These are phyloP conservation scores for Catajapyx aquilonaris DNA, from an alignment of 1,140 invertebrate genomes.

Conservation along the genomic window DNA sequence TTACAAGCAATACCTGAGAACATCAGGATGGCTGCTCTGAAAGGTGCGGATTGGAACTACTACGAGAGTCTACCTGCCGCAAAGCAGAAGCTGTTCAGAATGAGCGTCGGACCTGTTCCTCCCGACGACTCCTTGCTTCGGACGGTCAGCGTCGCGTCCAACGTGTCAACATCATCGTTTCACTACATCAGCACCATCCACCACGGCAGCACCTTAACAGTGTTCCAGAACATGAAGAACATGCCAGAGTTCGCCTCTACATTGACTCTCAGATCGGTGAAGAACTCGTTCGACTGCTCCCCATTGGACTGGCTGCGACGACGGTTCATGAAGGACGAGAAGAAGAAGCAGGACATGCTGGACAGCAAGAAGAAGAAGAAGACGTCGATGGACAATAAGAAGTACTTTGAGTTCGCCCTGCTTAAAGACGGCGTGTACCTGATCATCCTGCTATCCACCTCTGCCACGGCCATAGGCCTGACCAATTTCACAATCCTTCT, in stretches of 20 bases:
- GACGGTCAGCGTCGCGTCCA: conserved; percentile 10
- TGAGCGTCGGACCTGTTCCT: conserved; percentile 6
- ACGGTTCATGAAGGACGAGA: neutral
- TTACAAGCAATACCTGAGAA: too few relatives aligned
- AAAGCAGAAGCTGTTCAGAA: conserved; percentile 8
- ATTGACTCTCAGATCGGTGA: conserved; percentile 43
- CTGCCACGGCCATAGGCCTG: conserved; percentile 62
- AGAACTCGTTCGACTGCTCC: conserved; percentile 5
- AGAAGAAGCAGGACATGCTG: neutral
- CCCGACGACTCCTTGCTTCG: conserved; percentile 6
- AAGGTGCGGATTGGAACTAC: conserved; percentile 8
- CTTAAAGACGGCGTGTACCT: conserved; percentile 57
- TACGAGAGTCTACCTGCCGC: conserved; percentile 5
- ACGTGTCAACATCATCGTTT: conserved; percentile 42
- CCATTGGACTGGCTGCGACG: neutral
- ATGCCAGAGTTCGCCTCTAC: conserved; percentile 36
- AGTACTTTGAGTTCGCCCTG: conserved; percentile 52
- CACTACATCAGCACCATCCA: conserved; percentile 63
- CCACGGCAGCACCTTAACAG: conserved; percentile 56
- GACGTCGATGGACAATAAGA: conserved; percentile 18
- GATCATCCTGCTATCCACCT: conserved; percentile 59
- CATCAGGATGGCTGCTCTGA: conserved; percentile 10
- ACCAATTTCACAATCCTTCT: conserved; percentile 65
- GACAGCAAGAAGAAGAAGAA: neutral
- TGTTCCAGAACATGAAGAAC: conserved; percentile 38